These are phyloP conservation scores for Borostomias antarcticus DNA, from an alignment of 2,797 vertebrate genomes.

Conservation along the genomic window DNA sequence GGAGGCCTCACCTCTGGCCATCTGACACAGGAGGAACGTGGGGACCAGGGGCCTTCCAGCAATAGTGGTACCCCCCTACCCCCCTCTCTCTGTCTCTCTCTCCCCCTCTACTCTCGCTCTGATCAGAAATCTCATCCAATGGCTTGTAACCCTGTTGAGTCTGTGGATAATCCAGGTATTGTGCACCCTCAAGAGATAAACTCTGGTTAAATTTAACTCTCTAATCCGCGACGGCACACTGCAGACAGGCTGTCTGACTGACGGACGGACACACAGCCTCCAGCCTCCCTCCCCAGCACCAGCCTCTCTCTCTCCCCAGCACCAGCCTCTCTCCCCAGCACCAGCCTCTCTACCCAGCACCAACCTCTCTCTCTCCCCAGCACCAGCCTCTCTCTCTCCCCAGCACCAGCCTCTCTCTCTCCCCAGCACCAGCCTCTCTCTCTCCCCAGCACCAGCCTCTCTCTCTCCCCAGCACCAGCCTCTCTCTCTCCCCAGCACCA, in stretches of 20 bases:
- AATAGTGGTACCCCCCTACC: background rate
- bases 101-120: background rate
- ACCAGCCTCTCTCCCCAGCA: slow-evolving; percentile 13
- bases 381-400: too few species aligned
- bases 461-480: too few species aligned
- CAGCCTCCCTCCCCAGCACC: background rate
- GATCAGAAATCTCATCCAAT: slow-evolving; percentile 14
- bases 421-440: too few species aligned
- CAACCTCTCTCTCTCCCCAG: too few species aligned
- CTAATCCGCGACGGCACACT: slow-evolving; percentile 70
- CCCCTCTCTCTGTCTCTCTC: background rate
- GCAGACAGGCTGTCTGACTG: background rate
- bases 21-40: too few species aligned
- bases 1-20: background rate
- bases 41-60: too few species aligned
- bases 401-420: too few species aligned
- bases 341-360: too few species aligned
- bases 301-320: background rate
- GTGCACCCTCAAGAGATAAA: slow-evolving; percentile 80
- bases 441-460: too few species aligned
- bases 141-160: slow-evolving; percentile 61
- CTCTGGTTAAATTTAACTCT: slow-evolving; percentile 78
- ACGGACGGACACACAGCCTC: background rate
- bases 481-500: too few species aligned
- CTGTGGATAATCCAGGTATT: slow-evolving; percentile 73